phyloP scores from a whole-genome alignment of 2,797 vertebrate genomes.

The Enoplosus armatus region DNA sequence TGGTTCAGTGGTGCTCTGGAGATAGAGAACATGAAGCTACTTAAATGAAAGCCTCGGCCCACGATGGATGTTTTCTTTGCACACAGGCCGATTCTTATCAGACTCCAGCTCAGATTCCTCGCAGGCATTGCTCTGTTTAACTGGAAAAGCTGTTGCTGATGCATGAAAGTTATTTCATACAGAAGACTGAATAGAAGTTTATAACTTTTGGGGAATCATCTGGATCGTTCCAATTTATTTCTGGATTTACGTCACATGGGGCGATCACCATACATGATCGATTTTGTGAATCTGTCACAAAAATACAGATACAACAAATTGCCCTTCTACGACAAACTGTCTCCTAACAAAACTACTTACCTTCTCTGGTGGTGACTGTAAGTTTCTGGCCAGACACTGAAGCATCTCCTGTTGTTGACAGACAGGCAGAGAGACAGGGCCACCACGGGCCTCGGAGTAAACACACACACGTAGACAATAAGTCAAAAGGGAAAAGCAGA shows the following conservation, averaged over 20 bases:
- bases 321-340: background rate
- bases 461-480: conserved; percentile 46
- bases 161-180: conserved; percentile 13
- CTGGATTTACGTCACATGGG: background rate
- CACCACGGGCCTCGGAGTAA: conserved; percentile 32
- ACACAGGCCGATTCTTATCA: conserved; percentile 79
- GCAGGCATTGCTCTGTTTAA: conserved; percentile 41
- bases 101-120: conserved; percentile 55
- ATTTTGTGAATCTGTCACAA: background rate
- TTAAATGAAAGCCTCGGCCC: conserved; percentile 76
- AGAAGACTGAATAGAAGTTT: background rate
- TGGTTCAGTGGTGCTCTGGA: conserved; percentile 81
- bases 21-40: conserved; percentile 75
- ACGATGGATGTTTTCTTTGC: conserved; percentile 76
- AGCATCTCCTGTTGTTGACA: too few relatives aligned
- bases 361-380: too few relatives aligned
- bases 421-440: conserved; percentile 15
- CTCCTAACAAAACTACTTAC: background rate
- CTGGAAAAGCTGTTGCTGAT: conserved; percentile 31
- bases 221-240: background rate
- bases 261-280: background rate
- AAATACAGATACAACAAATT: background rate
- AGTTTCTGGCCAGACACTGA: too few relatives aligned
- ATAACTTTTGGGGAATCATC: background rate
- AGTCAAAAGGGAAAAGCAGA: rapidly evolving